Percentiles rank a stretch among this genome's conserved stretches.
phyloP scores from a whole-genome alignment of 2,113 vertebrate species.

The Xiphophorus hellerii region DNA sequence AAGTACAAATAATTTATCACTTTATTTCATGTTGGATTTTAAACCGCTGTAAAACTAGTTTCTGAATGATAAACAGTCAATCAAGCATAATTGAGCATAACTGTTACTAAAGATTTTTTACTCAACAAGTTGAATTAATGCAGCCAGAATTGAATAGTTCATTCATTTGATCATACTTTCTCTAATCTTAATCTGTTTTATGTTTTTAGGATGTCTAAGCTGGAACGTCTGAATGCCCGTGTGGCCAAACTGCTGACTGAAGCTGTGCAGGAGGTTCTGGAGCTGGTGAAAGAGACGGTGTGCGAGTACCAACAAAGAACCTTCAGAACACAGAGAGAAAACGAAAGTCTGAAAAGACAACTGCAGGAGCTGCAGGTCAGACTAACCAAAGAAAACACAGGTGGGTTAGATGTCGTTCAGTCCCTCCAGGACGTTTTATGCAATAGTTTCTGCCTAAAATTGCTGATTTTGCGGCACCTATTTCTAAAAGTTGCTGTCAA shows the following conservation, averaged over 20 bases:
- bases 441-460: too few relatives aligned
- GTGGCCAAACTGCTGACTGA: slow-evolving; percentile 72
- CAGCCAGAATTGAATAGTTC: background rate
- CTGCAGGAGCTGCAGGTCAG: slow-evolving; percentile 67
- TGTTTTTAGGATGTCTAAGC: slow-evolving; percentile 69
- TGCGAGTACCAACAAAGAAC: slow-evolving; percentile 75
- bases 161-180: background rate
- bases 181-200: background rate
- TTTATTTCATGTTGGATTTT: too few relatives aligned
- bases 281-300: slow-evolving; percentile 75
- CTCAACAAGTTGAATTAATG: too few relatives aligned
- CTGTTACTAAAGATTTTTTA: too few relatives aligned
- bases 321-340: slow-evolving; percentile 72
- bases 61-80: too few relatives aligned
- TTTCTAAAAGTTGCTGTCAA: too few relatives aligned
- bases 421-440: too few relatives aligned
- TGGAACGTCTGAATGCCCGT: slow-evolving; percentile 73
- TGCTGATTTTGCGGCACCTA: too few relatives aligned
- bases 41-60: too few relatives aligned
- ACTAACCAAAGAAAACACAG: slow-evolving; percentile 34
- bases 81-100: too few relatives aligned
- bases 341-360: slow-evolving; percentile 67
- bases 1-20: too few relatives aligned
- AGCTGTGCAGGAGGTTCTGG: slow-evolving; percentile 75
- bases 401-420: slow-evolving; percentile 39